Percentiles rank a stretch among this genome's conserved stretches.
phyloP scores from a whole-genome alignment of 2,113 vertebrate species.

The Cygnus atratus region DNA sequence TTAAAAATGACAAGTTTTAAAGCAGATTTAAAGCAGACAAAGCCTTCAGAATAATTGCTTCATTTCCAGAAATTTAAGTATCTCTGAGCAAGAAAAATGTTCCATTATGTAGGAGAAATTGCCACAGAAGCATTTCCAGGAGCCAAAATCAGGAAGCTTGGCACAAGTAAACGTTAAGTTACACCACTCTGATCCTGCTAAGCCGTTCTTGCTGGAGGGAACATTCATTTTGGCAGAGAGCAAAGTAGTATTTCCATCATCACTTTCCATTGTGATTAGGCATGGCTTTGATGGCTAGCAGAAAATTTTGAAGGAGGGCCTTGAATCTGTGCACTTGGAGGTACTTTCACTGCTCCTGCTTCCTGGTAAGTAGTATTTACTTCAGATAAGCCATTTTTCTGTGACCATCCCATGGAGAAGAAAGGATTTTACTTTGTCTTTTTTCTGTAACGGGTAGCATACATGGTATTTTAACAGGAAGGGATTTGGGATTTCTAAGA shows the following conservation, averaged over 20 bases:
- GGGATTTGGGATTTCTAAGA: not conserved
- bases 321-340: not conserved
- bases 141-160: not conserved
- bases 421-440: not conserved
- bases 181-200: conserved; percentile 2
- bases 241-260: conserved; percentile 29
- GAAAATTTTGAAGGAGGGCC: not conserved
- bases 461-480: not conserved
- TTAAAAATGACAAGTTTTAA: not conserved
- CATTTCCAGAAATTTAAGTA: not conserved
- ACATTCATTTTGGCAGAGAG: conserved; percentile 18
- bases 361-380: not conserved
- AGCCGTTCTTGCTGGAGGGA: conserved; percentile 1
- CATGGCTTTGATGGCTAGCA: conserved; percentile 15
- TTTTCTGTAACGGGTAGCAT: not conserved
- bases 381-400: not conserved
- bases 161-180: not conserved
- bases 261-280: conserved; percentile 4
- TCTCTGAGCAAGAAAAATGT: not conserved
- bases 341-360: not conserved
- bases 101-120: not conserved
- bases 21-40: not conserved
- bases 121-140: not conserved
- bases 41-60: not conserved
- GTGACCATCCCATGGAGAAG: not conserved